phyloP scores from a whole-genome alignment of 2,888 invertebrate species.

The Leptopilina syphax region DNA sequence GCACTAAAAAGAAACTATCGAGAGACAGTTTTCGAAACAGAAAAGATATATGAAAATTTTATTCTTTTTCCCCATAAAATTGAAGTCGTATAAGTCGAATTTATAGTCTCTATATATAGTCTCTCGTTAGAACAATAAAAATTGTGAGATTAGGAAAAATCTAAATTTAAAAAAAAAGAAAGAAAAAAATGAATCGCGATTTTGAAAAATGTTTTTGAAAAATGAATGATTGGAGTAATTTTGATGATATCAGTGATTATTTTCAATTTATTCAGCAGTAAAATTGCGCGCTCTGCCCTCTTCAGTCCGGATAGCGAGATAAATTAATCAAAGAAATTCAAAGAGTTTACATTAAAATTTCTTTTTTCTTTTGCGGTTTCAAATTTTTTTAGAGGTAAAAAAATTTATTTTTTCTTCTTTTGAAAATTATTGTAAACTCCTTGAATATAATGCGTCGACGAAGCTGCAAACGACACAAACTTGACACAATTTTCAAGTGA shows the following conservation, averaged over 20 bases:
- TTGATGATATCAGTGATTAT: slow-evolving; percentile 1
- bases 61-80: slow-evolving; percentile 17
- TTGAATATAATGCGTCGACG: slow-evolving; percentile 20
- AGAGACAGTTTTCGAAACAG: slow-evolving; percentile 15
- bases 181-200: slow-evolving; percentile 31
- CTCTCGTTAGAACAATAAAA: slow-evolving; percentile 41
- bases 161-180: background rate
- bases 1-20: slow-evolving; percentile 46
- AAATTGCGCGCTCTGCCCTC: slow-evolving; percentile 72
- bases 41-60: slow-evolving; percentile 38
- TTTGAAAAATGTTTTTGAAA: slow-evolving; percentile 1
- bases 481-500: slow-evolving; percentile 32
- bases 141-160: background rate
- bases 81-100: slow-evolving; percentile 44
- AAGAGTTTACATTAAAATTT: slow-evolving; percentile 4
- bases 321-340: slow-evolving; percentile 34
- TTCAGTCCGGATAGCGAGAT: slow-evolving; percentile 66
- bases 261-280: background rate
- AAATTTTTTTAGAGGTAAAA: background rate
- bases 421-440: background rate
- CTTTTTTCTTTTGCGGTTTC: background rate
- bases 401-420: background rate
- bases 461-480: slow-evolving; percentile 30
- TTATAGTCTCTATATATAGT: background rate
- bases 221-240: slow-evolving; percentile 38